Base-by-base conservation (phyloP, 2,113 vertebrate species). In the Phoxinus phoxinus region DNA sequence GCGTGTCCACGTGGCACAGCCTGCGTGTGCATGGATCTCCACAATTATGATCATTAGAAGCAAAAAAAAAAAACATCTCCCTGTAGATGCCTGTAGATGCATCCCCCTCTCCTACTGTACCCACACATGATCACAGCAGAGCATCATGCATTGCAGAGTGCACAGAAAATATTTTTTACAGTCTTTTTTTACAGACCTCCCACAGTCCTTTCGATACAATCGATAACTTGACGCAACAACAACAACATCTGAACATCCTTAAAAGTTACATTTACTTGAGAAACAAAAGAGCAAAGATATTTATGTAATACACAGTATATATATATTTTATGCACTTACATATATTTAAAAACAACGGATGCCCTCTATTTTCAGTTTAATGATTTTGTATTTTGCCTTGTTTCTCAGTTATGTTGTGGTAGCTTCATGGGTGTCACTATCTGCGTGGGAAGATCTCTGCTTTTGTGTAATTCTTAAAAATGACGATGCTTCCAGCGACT, bases 1-100 rank as follows among this genome's bases (percentile, higher is more conserved):
- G 79, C 58, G 1, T 85, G 56, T 76, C 46, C 25, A 75, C 30
- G n/a, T 67, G 51, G 19, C 19, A 59, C 46, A 69, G 61, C 35
- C 51, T 74, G 65, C 41, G 58, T 73, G 61, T 35, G 41, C 48
- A 37, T 25, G 11, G 30, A 83, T 83, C 37, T 74, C 25, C 27
- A 67, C 65, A 85, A 84, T 63, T 84, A 58, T 81, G 67, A 67
- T 77, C 65, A 59, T 37, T 44, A 83, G 61, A 59, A 71, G 61
- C 11, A n/a, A 23, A 81, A 41, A 41, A 41, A 10, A 35, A 41
- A 81, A 63, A 12, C 0, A 81, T 3, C 61, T 69, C 41, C 61
- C 37, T 37, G 35, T 58, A 74, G 10, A 46, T 46, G 37, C 30
- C 79, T 83, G n/a, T n/a, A n/a, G n/a, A n/a, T n/a, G 72, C 79